These are phyloP conservation scores for Morpho helenor DNA, from an alignment of 2,888 invertebrate species.

Conservation along the genomic window DNA sequence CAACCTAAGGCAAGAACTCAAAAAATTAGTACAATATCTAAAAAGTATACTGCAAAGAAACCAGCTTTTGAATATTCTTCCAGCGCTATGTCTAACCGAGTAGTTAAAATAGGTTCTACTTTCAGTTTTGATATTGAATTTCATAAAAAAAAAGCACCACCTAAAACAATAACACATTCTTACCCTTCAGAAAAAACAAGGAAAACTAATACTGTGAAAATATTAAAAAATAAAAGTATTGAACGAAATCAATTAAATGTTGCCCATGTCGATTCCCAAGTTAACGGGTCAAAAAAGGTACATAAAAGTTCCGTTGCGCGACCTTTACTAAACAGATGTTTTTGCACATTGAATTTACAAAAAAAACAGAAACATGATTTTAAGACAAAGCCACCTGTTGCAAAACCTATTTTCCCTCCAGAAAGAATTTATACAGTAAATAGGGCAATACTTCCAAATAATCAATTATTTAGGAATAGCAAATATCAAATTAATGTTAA, in stretches of 20 bases:
- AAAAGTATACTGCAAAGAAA: constrained; percentile 1
- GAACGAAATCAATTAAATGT: constrained; percentile 20
- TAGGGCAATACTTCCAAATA: constrained; percentile 14
- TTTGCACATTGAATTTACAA: constrained; percentile 38
- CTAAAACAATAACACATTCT: background rate
- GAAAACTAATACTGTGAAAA: constrained; percentile 5
- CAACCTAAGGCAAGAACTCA: constrained; percentile 6
- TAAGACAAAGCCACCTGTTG: background rate
- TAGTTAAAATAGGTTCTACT: constrained; percentile 30
- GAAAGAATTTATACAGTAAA: constrained; percentile 21
- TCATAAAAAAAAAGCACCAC: constrained; percentile 24
- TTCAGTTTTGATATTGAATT: constrained; percentile 32
- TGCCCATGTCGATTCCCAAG: constrained; percentile 25
- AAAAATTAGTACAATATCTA: background rate
- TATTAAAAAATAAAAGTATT: constrained; percentile 11
- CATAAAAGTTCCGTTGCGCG: constrained; percentile 28
- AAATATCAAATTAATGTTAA: background rate
- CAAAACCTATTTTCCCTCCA: constrained; percentile 2
- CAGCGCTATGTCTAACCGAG: constrained; percentile 15
- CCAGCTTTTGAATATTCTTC: background rate
- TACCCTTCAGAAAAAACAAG: constrained; percentile 5
- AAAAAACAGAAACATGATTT: constrained; percentile 24
- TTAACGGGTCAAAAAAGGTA: constrained; percentile 19
- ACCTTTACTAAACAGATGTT: constrained; percentile 40
- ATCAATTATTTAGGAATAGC: background rate